A percentile compares a stretch with the other conserved stretches of the same genome.
Conservation (phyloP, 2,113 vertebrate genomes). For the Lophotis ruficrista region DNA sequence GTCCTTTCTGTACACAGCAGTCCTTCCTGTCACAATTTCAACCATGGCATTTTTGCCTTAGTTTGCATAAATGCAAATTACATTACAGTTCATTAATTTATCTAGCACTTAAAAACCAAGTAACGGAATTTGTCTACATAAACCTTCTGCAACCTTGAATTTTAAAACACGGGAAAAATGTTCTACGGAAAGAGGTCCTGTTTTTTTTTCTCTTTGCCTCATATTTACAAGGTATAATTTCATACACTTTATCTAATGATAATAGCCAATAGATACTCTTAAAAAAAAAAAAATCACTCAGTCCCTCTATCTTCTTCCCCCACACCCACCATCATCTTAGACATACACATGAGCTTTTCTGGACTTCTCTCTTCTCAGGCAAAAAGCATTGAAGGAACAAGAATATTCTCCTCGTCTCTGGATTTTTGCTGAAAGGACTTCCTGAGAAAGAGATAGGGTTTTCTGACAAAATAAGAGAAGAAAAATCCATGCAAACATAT, state of each 20-base stretch:
- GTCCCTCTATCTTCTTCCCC: not conserved
- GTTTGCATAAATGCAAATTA: conserved; percentile 3
- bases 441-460: not conserved
- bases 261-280: not conserved
- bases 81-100: not conserved
- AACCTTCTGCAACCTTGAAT: not conserved
- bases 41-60: not conserved
- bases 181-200: not conserved
- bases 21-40: not conserved
- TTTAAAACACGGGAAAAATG: not conserved
- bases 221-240: not conserved
- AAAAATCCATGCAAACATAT: not conserved
- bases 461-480: not conserved
- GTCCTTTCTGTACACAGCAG: not conserved
- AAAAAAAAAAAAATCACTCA: not conserved
- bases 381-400: not conserved
- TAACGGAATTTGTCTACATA: not conserved
- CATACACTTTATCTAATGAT: not conserved
- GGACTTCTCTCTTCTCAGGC: not conserved
- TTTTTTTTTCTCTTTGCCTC: not conserved
- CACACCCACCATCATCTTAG: not conserved
- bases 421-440: not conserved
- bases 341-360: not conserved
- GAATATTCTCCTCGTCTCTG: not conserved
- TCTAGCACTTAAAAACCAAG: not conserved